Base-by-base conservation (phyloP, 2,113 vertebrate genomes). In the Pelecanus crispus region DNA sequence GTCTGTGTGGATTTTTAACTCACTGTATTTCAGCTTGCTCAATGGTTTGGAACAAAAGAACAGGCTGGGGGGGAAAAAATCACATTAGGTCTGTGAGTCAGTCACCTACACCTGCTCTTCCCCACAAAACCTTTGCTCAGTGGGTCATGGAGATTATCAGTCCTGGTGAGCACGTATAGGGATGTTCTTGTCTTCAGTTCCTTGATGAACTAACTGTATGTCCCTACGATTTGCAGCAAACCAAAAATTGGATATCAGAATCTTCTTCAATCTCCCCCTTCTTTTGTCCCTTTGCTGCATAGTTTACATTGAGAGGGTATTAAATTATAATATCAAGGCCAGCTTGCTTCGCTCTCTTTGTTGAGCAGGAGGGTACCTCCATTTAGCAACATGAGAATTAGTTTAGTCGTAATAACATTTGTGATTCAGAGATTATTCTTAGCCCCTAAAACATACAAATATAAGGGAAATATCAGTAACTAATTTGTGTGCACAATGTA, bases 161-260 rank as follows among this genome's bases (percentile, higher is more conserved):
- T 93, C 89, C 95, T 21, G 17, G 81, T 36, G 93, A 97, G 93
- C 91, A 56, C 49, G n/a, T 92, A 61, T 78, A 88, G 94, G 90
- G 92, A 42, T 56, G 55, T 81, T 93, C 94, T 90, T 90, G 82
- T 90, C 93, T 88, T 95, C 88, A 73, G 86, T 67, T 97, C 96
- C 88, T 59, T 63, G 66, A 88, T 59, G 84, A 95, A 83, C 94
- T 91, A 90, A 91, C 15, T 5, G 31, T 65, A 31, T 93, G 81
- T 90, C 86, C 88, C 90, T 74, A 29, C 72, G 96, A 12, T 92
- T 93, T 90, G 91, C 47, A 91, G 94, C 88, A 89, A 90, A 90
- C 84, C 63, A 94, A 93, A 94, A 97, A 49, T 74, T 14, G 77
- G 50, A 58, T 73, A 90, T 91, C 91, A 91, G 82, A 97, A 89